Evolutionary conservation across 2,113 vertebrate species (phyloP).

Genomic region (Hippolais icterina): DNA sequence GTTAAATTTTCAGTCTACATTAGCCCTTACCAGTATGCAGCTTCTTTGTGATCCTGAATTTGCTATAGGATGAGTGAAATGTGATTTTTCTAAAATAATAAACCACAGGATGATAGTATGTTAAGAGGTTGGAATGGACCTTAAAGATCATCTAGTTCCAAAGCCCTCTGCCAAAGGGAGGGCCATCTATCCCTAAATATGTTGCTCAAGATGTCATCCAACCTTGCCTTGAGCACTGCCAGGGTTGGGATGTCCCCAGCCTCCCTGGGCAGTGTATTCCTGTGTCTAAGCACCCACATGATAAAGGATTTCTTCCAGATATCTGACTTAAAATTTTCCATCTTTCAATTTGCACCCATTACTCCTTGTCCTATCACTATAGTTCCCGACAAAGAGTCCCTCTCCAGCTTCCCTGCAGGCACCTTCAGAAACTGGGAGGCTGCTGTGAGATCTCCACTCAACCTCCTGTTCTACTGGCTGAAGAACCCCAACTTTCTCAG

Average conservation of each 20-base stretch:
- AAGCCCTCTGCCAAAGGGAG: background rate
- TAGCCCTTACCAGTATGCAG: background rate
- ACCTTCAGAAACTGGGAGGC: background rate
- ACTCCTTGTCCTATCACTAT: background rate
- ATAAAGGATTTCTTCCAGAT: background rate
- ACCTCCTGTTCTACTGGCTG: background rate
- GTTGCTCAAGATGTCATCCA: background rate
- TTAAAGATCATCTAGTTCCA: background rate
- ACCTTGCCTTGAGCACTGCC: background rate
- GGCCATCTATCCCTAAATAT: background rate
- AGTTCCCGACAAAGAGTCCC: background rate
- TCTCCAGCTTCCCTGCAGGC: background rate
- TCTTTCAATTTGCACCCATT: background rate
- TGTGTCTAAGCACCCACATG: rapidly evolving
- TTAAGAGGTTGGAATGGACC: background rate
- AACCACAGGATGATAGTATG: background rate
- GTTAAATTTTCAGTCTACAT: background rate
- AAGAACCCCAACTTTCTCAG: background rate
- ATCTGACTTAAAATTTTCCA: background rate
- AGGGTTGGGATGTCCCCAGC: background rate
- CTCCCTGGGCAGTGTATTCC: background rate
- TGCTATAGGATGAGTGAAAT: background rate
- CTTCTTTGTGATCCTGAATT: background rate
- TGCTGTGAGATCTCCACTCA: background rate
- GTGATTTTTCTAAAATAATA: background rate